phyloP scores from a whole-genome alignment of 2,888 invertebrate genomes.

The Drosophila leonis region DNA sequence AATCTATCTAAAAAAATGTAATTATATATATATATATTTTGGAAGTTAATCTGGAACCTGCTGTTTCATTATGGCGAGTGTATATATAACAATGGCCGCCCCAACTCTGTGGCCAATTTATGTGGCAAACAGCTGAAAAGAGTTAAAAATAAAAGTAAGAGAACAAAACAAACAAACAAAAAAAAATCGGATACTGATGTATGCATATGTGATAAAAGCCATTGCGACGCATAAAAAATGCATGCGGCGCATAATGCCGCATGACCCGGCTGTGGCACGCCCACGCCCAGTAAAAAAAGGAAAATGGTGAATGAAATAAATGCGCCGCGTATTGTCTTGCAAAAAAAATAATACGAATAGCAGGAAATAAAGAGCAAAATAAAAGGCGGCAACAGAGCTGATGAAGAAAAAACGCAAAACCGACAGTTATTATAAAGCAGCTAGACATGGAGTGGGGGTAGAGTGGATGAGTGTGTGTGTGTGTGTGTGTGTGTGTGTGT shows the following conservation, averaged over 20 bases:
- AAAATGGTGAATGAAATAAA: constrained; percentile 55
- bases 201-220: constrained; percentile 78
- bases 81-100: constrained; percentile 41
- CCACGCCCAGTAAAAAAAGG: constrained; percentile 22
- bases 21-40: neutral
- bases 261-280: constrained; percentile 66
- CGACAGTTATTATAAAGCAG: constrained; percentile 77
- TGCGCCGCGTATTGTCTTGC: constrained; percentile 57
- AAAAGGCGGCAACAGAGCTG: constrained; percentile 53
- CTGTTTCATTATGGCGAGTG: constrained; percentile 12
- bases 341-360: constrained; percentile 22
- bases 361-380: constrained; percentile 53
- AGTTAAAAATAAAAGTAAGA: constrained; percentile 34
- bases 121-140: constrained; percentile 56
- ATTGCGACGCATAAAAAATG: constrained; percentile 71
- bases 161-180: neutral
- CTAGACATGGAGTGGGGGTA: constrained; percentile 24
- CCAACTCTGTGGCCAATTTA: constrained; percentile 60
- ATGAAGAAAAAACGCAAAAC: constrained; percentile 77
- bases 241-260: constrained; percentile 71
- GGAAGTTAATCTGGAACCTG: constrained; percentile 3
- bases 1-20: neutral
- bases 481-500: constrained; percentile 21
- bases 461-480: constrained; percentile 13
- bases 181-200: constrained; percentile 57